Evolutionary conservation across 2,113 vertebrate genomes (phyloP).

Genomic region (Tenrec ecaudatus): DNA sequence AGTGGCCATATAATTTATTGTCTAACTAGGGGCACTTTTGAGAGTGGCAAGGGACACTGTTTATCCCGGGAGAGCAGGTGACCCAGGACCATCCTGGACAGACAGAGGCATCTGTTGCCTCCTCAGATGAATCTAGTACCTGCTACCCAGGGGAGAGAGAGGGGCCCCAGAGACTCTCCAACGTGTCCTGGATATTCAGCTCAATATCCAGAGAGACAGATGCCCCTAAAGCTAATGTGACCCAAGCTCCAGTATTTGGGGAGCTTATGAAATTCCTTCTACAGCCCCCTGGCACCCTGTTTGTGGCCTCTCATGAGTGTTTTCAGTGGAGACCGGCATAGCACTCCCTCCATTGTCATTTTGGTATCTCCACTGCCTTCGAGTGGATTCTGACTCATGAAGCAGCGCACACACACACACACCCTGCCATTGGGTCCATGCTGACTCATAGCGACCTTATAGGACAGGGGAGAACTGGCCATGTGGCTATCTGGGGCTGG

Average conservation of each 20-base stretch:
- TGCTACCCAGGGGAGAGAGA: neutral
- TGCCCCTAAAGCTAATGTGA: neutral
- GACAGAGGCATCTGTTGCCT: rapidly evolving
- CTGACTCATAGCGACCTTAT: too few species aligned
- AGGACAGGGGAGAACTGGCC: too few species aligned
- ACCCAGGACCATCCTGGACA: neutral
- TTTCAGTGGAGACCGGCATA: too few species aligned
- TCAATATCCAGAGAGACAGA: neutral
- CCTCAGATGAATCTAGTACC: neutral
- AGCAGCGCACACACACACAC: too few species aligned
- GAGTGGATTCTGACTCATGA: too few species aligned
- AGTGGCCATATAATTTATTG: neutral
- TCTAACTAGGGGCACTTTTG: neutral
- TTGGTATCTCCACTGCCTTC: too few species aligned
- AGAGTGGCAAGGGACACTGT: neutral
- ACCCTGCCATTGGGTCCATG: too few species aligned
- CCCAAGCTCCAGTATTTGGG: neutral
- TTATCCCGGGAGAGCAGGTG: neutral
- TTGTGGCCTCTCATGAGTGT: too few species aligned
- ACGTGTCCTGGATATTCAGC: neutral
- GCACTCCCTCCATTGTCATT: too few species aligned
- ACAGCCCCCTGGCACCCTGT: too few species aligned
- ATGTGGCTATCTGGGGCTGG: too few species aligned
- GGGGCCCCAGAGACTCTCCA: neutral
- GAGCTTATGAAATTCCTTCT: neutral